These are phyloP conservation scores for Lanistes nyassanus DNA, from an alignment of 1,140 invertebrate genomes.

Conservation along the genomic window DNA sequence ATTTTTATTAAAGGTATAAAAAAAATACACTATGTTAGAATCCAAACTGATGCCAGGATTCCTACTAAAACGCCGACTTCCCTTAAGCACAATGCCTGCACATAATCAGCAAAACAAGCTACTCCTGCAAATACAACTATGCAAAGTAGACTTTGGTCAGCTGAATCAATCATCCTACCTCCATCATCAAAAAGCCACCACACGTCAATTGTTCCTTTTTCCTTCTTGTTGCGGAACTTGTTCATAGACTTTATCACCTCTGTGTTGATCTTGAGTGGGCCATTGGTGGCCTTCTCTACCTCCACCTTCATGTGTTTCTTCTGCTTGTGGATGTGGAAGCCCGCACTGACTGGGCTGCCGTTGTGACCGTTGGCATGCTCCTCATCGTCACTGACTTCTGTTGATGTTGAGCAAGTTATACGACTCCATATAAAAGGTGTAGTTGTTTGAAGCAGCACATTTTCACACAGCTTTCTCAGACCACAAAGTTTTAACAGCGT, in stretches of 20 bases:
- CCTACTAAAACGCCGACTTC: too few species aligned
- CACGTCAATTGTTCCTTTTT: slow-evolving; percentile 84
- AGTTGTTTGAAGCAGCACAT: background rate
- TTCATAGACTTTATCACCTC: slow-evolving; percentile 65
- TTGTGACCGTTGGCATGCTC: background rate
- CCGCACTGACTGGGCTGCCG: background rate
- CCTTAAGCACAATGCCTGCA: too few species aligned
- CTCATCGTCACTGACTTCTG: slow-evolving; percentile 6
- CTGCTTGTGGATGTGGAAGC: background rate
- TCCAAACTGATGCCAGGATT: too few species aligned
- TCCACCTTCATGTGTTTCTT: slow-evolving; percentile 25
- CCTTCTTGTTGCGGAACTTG: slow-evolving; percentile 72
- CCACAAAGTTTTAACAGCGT: background rate
- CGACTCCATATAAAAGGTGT: too few species aligned
- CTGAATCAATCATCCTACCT: too few species aligned
- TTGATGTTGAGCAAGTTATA: background rate
- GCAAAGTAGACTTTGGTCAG: too few species aligned
- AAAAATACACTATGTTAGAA: too few species aligned
- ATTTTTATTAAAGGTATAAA: too few species aligned
- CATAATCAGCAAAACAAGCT: background rate
- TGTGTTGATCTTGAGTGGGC: slow-evolving; percentile 25
- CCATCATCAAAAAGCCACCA: slow-evolving; percentile 98
- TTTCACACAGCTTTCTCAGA: background rate
- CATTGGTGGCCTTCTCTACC: slow-evolving; percentile 19
- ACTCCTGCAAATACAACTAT: too few species aligned